Evolutionary conservation across 2,888 invertebrate species (phyloP).

Genomic region (Beris morrisii): DNA sequence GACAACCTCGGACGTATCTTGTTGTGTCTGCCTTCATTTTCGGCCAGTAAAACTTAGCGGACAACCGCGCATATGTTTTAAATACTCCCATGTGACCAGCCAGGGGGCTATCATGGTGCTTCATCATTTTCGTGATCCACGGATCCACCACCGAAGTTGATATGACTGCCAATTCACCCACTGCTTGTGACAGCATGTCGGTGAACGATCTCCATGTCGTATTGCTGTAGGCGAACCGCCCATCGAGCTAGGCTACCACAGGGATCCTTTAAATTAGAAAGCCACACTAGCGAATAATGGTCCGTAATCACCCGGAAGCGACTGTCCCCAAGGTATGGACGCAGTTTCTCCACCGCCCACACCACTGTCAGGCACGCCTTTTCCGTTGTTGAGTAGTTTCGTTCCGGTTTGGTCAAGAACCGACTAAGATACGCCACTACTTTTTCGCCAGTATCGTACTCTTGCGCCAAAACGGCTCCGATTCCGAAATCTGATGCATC

Average conservation of each 20-base stretch:
- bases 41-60: too few species aligned
- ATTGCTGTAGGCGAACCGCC: too few species aligned
- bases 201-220: too few species aligned
- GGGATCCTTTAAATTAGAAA: not conserved
- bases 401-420: slow-evolving; percentile 4
- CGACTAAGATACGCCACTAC: slow-evolving; percentile 35
- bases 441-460: slow-evolving; percentile 33
- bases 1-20: not conserved
- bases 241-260: too few species aligned
- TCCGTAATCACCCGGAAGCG: not conserved
- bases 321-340: not conserved
- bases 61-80: not conserved
- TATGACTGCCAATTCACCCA: too few species aligned
- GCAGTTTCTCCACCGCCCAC: not conserved
- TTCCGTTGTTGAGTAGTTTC: too few species aligned
- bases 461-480: slow-evolving; percentile 15
- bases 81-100: not conserved
- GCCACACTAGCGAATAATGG: not conserved
- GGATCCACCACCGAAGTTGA: too few species aligned
- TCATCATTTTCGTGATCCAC: too few species aligned
- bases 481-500: slow-evolving; percentile 19
- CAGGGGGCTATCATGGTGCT: not conserved
- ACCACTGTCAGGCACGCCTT: too few species aligned
- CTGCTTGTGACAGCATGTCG: too few species aligned
- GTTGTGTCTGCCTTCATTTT: not conserved